phyloP scores from a whole-genome alignment of 2,888 invertebrate genomes.

The Lampropteryx suffumata region DNA sequence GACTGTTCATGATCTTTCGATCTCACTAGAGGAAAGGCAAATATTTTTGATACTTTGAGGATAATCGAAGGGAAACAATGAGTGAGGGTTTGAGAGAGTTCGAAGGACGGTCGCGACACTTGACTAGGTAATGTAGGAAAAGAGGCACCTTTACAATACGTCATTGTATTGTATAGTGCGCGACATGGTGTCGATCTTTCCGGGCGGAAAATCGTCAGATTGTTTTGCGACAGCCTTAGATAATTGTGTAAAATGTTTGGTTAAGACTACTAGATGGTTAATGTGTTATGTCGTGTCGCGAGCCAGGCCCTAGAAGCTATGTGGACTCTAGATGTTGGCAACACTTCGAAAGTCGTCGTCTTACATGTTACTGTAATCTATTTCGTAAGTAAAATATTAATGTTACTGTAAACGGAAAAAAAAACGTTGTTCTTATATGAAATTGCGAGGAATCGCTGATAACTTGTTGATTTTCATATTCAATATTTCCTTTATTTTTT shows the following conservation, averaged over 20 bases:
- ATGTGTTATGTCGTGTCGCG: conserved; percentile 17
- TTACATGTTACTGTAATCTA: conserved; percentile 56
- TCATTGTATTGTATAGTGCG: not conserved
- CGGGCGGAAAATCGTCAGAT: not conserved
- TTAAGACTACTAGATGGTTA: conserved; percentile 10
- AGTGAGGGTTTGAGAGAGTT: conserved; percentile 40
- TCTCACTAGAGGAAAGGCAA: conserved; percentile 81
- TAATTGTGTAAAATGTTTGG: conserved; percentile 15
- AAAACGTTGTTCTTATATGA: conserved; percentile 81
- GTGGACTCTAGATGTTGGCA: conserved; percentile 34
- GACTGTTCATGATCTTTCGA: conserved; percentile 81
- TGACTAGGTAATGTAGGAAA: conserved; percentile 18
- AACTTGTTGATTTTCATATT: conserved; percentile 82
- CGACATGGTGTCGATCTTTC: not conserved
- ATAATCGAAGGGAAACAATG: conserved; percentile 79
- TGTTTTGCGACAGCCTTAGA: conserved; percentile 2
- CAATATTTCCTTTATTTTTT: conserved; percentile 83
- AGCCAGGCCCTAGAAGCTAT: conserved; percentile 31
- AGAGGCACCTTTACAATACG: conserved; percentile 1
- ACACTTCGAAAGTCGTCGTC: conserved; percentile 34
- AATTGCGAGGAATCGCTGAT: conserved; percentile 76
- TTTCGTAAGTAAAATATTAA: conserved; percentile 64
- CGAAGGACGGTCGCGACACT: conserved; percentile 22
- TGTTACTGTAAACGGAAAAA: conserved; percentile 77
- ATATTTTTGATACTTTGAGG: conserved; percentile 83